phyloP scores from a whole-genome alignment of 2,797 vertebrate species.

The Danio aesculapii region DNA sequence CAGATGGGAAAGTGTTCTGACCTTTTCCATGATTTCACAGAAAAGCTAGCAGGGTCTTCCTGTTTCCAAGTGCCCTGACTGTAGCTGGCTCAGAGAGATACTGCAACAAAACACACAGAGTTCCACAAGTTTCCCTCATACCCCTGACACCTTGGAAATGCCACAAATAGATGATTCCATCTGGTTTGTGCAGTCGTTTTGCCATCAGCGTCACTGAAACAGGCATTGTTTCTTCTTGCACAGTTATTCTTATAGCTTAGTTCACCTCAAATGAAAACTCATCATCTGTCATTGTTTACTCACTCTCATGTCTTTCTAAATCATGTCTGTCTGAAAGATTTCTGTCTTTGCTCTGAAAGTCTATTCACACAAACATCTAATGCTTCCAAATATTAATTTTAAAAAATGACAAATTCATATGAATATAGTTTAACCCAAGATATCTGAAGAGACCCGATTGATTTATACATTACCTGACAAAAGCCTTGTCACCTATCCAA shows the following conservation, averaged over 20 bases:
- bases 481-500: too few relatives aligned
- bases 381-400: too few relatives aligned
- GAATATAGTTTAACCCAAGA: too few relatives aligned
- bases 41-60: constrained; percentile 57
- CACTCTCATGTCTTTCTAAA: too few relatives aligned
- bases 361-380: too few relatives aligned
- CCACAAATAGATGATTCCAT: constrained; percentile 21
- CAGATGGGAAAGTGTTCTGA: constrained; percentile 47
- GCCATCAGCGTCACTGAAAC: constrained; percentile 26
- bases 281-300: too few relatives aligned
- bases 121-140: neutral
- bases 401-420: too few relatives aligned
- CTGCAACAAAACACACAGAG: constrained; percentile 39
- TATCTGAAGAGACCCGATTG: too few relatives aligned
- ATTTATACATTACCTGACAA: too few relatives aligned
- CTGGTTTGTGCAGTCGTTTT: constrained; percentile 13
- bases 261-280: too few relatives aligned
- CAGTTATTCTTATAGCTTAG: neutral
- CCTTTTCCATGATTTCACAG: constrained; percentile 46
- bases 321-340: too few relatives aligned
- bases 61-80: constrained; percentile 59
- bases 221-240: constrained; percentile 13
- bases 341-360: too few relatives aligned
- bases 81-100: constrained; percentile 34
- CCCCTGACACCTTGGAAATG: constrained; percentile 12